phyloP scores from a whole-genome alignment of 2,888 invertebrate species.

The Chalcis sispes region DNA sequence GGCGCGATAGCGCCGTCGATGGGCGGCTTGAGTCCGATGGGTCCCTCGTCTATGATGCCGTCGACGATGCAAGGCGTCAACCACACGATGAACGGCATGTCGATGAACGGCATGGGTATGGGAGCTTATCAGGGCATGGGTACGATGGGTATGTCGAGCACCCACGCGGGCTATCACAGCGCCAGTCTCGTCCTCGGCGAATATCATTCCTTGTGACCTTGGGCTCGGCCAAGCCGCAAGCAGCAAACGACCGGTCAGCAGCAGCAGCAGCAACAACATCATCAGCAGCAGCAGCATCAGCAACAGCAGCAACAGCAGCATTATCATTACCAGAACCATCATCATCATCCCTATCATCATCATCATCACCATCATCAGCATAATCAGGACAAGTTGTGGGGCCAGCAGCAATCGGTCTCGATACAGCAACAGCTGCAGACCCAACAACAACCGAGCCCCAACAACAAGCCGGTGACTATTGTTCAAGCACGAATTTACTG shows the following conservation, averaged over 20 bases:
- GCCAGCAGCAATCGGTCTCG: constrained; percentile 21
- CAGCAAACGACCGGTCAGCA: constrained; percentile 56
- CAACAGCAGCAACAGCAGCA: constrained; percentile 27
- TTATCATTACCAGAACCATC: constrained; percentile 19
- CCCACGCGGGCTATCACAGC: constrained; percentile 71
- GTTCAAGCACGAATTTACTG: constrained; percentile 58
- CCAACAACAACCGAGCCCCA: constrained; percentile 53
- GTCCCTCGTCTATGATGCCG: constrained; percentile 72
- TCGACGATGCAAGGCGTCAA: constrained; percentile 73
- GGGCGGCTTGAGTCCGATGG: constrained; percentile 74
- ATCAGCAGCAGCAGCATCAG: constrained; percentile 19
- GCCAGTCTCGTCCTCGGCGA: constrained; percentile 73
- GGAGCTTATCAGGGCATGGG: constrained; percentile 72
- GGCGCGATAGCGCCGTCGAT: constrained; percentile 73
- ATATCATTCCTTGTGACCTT: constrained; percentile 75
- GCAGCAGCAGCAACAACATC: constrained; percentile 17
- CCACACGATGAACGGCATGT: constrained; percentile 73
- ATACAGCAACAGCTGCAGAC: constrained; percentile 48
- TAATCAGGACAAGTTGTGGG: constrained; percentile 21
- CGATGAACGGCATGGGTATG: constrained; percentile 74
- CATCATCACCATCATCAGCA: constrained; percentile 13
- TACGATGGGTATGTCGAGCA: constrained; percentile 74
- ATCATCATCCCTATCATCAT: constrained; percentile 13
- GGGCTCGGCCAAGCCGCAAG: constrained; percentile 69
- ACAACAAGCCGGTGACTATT: constrained; percentile 56